Evolutionary conservation across 2,797 vertebrate genomes (phyloP).

Genomic region (Hylomyscus alleni): DNA sequence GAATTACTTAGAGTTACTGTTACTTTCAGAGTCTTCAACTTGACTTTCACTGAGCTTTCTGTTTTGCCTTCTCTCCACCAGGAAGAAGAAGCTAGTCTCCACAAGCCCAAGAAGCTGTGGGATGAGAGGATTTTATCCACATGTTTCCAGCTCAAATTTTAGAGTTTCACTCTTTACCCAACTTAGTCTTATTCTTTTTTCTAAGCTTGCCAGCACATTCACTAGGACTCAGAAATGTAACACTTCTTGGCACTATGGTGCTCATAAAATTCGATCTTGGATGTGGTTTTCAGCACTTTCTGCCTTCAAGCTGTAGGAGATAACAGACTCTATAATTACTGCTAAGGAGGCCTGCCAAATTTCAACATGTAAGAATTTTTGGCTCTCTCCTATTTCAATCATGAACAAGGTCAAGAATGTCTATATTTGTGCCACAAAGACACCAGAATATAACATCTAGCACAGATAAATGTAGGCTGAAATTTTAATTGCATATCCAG

Average conservation of each 20-base stretch:
- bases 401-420: conserved; percentile 72
- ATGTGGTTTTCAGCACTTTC: conserved; percentile 31
- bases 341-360: neutral
- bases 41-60: neutral
- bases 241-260: neutral
- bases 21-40: conserved; percentile 34
- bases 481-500: conserved; percentile 63
- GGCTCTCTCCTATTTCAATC: conserved; percentile 58
- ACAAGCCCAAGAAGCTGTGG: neutral
- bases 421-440: conserved; percentile 57
- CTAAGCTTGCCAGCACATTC: neutral
- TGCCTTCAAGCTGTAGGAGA: conserved; percentile 2
- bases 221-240: conserved; percentile 13
- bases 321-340: neutral
- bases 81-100: neutral
- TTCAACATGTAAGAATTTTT: conserved; percentile 16
- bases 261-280: conserved; percentile 10
- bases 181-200: conserved; percentile 15
- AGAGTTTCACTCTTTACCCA: neutral
- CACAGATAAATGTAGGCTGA: conserved; percentile 68
- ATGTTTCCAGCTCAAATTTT: neutral
- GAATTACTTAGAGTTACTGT: neutral
- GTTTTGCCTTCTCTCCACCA: neutral
- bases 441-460: conserved; percentile 64
- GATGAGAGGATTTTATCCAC: neutral